Conservation (phyloP, 1,140 invertebrate genomes). For the Acromyrmex heyeri region DNA sequence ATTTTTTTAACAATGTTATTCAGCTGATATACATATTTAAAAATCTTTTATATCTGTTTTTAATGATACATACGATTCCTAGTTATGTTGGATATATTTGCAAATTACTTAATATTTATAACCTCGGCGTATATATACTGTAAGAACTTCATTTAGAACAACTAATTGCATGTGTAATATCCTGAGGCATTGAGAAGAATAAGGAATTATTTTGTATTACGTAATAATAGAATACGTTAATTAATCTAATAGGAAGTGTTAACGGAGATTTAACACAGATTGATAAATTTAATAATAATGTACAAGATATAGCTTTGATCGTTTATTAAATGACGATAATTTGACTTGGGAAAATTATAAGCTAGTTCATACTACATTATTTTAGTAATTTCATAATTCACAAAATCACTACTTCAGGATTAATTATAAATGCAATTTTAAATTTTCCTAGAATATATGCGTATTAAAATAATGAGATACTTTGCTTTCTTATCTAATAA, state of each 20-base stretch:
- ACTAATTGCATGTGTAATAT: neutral
- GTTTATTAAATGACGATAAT: neutral
- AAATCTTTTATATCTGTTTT: too few relatives aligned
- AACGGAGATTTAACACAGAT: too few relatives aligned
- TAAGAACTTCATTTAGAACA: neutral
- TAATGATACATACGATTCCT: neutral
- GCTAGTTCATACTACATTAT: neutral
- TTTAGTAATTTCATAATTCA: slow-evolving; percentile 3
- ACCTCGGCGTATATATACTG: too few relatives aligned
- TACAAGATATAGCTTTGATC: neutral
- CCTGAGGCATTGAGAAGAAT: neutral
- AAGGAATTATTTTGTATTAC: neutral
- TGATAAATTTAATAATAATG: neutral
- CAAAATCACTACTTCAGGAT: neutral
- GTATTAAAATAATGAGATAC: neutral
- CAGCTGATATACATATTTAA: neutral
- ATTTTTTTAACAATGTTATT: slow-evolving; percentile 7
- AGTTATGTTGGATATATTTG: neutral
- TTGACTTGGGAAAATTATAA: slow-evolving; percentile 10
- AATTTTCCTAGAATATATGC: too few relatives aligned
- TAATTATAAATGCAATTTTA: neutral
- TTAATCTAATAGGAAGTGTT: neutral
- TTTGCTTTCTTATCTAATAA: neutral
- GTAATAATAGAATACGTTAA: neutral
- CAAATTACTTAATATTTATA: slow-evolving; percentile 8